Percentiles rank a stretch among this genome's conserved stretches.
These are phyloP conservation scores for Sebastes itinus DNA, from an alignment of 2,797 vertebrate species.

Conservation along the genomic window DNA sequence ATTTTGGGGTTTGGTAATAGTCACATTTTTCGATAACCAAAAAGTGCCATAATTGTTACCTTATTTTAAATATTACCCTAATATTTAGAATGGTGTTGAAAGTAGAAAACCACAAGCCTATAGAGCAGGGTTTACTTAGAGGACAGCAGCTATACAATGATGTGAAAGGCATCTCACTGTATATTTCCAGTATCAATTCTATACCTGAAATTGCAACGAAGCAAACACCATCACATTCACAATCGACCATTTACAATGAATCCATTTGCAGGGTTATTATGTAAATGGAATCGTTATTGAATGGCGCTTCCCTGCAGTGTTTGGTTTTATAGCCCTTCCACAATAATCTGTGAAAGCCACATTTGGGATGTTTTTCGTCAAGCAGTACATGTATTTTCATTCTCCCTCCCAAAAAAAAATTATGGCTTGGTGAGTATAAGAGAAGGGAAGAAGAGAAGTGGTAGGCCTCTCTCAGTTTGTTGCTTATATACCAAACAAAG, in stretches of 20 bases:
- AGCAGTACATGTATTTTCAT: slow-evolving; percentile 52
- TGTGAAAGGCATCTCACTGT: slow-evolving; percentile 8
- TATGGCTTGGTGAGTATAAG: slow-evolving; percentile 48
- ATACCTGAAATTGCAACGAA: slow-evolving; percentile 41
- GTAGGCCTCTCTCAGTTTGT: slow-evolving; percentile 82
- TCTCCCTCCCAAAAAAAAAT: not conserved
- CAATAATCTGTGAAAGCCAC: slow-evolving; percentile 62
- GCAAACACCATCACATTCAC: slow-evolving; percentile 39
- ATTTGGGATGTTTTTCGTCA: slow-evolving; percentile 56
- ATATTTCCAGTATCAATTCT: slow-evolving; percentile 34
- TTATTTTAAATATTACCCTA: not conserved
- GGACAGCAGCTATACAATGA: slow-evolving; percentile 8
- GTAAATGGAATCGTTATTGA: slow-evolving; percentile 55
- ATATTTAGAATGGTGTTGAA: not conserved
- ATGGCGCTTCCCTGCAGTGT: slow-evolving; percentile 46
- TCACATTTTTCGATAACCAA: slow-evolving; percentile 3
- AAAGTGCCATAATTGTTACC: not conserved
- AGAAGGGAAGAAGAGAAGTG: slow-evolving; percentile 73
- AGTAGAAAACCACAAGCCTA: not conserved
- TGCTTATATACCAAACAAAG: slow-evolving; percentile 99
- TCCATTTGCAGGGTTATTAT: slow-evolving; percentile 57
- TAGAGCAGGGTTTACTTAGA: slow-evolving; percentile 4
- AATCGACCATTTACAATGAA: slow-evolving; percentile 54
- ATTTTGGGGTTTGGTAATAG: not conserved
- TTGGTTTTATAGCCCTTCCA: slow-evolving; percentile 51